Evolutionary conservation across 2,888 invertebrate genomes (phyloP), one percentile per base, ranked within the genome.

Genomic region (Drosophila sordidapex): DNA sequence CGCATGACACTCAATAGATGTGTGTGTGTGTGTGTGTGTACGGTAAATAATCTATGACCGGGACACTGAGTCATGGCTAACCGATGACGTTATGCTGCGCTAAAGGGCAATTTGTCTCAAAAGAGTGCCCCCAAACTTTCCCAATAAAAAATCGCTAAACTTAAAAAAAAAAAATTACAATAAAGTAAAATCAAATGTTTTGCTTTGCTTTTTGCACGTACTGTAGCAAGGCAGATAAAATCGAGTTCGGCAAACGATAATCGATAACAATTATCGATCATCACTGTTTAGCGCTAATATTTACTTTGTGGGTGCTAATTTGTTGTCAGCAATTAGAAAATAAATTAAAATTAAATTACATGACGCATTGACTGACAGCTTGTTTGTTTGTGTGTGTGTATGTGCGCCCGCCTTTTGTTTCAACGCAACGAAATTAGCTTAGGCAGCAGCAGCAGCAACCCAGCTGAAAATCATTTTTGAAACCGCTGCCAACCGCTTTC

Each of bases 61-160:
- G 61, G 76, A 67, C 60, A 79, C 82, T 84, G 88, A 86, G 87
- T 86, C 85, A 86, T 86, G 81, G 74, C 82, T 70, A 76, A 43
- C 51, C 74, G 88, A 88, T 86, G 85, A 86, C 85, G 88, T 86
- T 86, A 78, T 82, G 84, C 81, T 85, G 88, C 88, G 85, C 77
- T 78, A 81, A 74, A 73, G 66, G 79, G 74, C 86, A 86, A 88
- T 88, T 86, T 87, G 87, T 88, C 86, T 80, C 71, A 62, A 46
- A 46, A 75, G 80, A 88, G 74, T 82, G 82, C 75, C 72, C 82
- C 74, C 62, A 85, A 25, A 80, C 75, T 87, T 87, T 78, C 67
- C 70, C 85, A 84, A 87, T 87, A 82, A 87, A 87, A 76, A 56
- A 25, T 25, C 64, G 60, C 67, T 73, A 57, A 83, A 84, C 60